phyloP scores from a whole-genome alignment of 1,140 invertebrate species.

The Micrasema longulum region DNA sequence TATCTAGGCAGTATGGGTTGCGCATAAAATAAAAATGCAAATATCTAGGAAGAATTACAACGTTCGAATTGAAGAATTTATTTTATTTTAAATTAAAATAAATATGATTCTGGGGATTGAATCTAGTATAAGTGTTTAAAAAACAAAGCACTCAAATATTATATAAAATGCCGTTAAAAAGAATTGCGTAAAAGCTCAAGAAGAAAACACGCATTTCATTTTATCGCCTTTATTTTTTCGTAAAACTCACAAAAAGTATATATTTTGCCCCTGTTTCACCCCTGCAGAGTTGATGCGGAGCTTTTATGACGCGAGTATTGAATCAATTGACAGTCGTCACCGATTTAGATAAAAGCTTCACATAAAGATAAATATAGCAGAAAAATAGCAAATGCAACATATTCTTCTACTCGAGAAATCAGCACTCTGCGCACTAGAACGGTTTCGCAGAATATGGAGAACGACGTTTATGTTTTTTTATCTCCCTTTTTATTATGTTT shows the following conservation, averaged over 20 bases:
- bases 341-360: conserved; percentile 55
- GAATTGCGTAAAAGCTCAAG: conserved; percentile 43
- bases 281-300: conserved; percentile 11
- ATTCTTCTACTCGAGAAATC: conserved; percentile 46
- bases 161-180: no score
- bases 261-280: no score
- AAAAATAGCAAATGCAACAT: conserved; percentile 55
- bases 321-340: conserved; percentile 56
- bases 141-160: no score
- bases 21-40: no score
- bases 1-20: no score
- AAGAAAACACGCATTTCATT: conserved; percentile 46
- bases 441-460: conserved; percentile 47
- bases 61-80: no score
- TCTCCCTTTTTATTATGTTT: conserved; percentile 38
- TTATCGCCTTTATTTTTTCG: conserved; percentile 35
- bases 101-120: no score
- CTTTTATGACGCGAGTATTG: conserved; percentile 51
- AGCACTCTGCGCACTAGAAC: conserved; percentile 17
- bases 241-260: conserved; percentile 29
- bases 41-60: no score
- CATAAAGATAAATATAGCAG: conserved; percentile 56
- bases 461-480: conserved; percentile 42
- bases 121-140: no score
- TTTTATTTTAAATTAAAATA: no score